phyloP scores from a whole-genome alignment of 2,888 invertebrate genomes.

The Pasiphila rectangulata region DNA sequence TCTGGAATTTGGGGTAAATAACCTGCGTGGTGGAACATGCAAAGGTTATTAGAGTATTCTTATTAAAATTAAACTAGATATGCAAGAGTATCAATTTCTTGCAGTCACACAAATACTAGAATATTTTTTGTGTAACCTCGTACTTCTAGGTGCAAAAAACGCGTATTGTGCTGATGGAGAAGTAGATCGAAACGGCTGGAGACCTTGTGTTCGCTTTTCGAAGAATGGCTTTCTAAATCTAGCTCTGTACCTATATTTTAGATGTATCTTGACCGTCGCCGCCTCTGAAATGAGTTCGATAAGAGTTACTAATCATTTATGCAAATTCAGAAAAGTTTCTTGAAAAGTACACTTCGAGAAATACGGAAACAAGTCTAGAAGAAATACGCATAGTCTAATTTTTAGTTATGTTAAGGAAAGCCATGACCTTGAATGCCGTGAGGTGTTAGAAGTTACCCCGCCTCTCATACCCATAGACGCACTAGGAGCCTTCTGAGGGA shows the following conservation, averaged over 20 bases:
- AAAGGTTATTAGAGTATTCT: slow-evolving; percentile 23
- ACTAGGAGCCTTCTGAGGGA: too few relatives aligned
- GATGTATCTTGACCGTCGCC: too few relatives aligned
- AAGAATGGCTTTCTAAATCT: neutral
- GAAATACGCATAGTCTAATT: too few relatives aligned
- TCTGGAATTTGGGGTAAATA: slow-evolving; percentile 31
- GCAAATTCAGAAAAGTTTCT: too few relatives aligned
- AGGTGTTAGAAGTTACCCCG: too few relatives aligned
- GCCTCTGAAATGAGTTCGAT: too few relatives aligned
- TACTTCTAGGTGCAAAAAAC: slow-evolving; percentile 43
- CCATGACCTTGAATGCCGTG: neutral
- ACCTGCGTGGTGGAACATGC: slow-evolving; percentile 26
- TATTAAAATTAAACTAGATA: slow-evolving; percentile 19
- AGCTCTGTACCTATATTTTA: too few relatives aligned
- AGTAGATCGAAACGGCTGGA: slow-evolving; percentile 47
- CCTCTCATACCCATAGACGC: too few relatives aligned
- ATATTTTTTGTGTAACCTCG: slow-evolving; percentile 28
- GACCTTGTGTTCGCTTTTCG: slow-evolving; percentile 36
- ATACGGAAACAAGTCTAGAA: too few relatives aligned
- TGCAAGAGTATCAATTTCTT: slow-evolving; percentile 22
- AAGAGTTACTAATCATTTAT: too few relatives aligned
- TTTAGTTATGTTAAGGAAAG: too few relatives aligned
- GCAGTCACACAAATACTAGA: slow-evolving; percentile 10
- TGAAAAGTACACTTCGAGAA: too few relatives aligned
- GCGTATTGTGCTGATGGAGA: slow-evolving; percentile 45